phyloP scores from a whole-genome alignment of 2,888 invertebrate species.

The Drosophila merina region DNA sequence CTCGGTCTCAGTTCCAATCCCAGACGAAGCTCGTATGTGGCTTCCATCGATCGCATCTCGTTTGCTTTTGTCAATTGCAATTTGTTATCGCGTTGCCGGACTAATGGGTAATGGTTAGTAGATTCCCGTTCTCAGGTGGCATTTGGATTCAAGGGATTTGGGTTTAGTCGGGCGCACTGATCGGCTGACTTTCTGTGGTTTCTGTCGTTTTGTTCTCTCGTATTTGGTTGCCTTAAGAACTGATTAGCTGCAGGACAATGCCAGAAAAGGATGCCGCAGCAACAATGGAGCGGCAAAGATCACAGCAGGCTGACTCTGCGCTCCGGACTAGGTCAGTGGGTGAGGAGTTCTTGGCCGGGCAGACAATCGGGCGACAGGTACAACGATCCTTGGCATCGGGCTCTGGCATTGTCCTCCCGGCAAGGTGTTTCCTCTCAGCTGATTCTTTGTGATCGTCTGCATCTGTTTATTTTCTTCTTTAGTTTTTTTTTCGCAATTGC shows the following conservation, averaged over 20 bases:
- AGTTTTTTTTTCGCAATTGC: slow-evolving; percentile 63
- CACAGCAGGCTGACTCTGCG: slow-evolving; percentile 39
- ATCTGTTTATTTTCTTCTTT: slow-evolving; percentile 13
- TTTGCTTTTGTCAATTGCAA: slow-evolving; percentile 82
- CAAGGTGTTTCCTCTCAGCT: slow-evolving; percentile 65
- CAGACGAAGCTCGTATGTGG: slow-evolving; percentile 48
- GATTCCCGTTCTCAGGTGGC: slow-evolving; percentile 44
- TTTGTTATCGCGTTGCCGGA: slow-evolving; percentile 74
- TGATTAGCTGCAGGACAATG: slow-evolving; percentile 64
- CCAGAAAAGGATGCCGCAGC: slow-evolving; percentile 62
- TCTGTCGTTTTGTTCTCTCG: slow-evolving; percentile 1
- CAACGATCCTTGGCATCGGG: slow-evolving; percentile 44
- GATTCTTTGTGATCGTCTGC: slow-evolving; percentile 27
- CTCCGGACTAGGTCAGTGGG: slow-evolving; percentile 64
- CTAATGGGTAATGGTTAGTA: slow-evolving; percentile 40
- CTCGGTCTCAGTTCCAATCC: slow-evolving; percentile 53
- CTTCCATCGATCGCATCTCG: slow-evolving; percentile 55
- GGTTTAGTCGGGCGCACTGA: slow-evolving; percentile 19
- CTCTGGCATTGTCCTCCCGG: slow-evolving; percentile 18
- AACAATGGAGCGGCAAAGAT: slow-evolving; percentile 65
- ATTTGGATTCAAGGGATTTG: slow-evolving; percentile 51
- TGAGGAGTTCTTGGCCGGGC: slow-evolving; percentile 57
- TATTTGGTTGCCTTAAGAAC: slow-evolving; percentile 15
- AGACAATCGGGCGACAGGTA: slow-evolving; percentile 76
- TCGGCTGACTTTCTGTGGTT: slow-evolving; percentile 53